Evolutionary conservation across 1,140 invertebrate genomes (phyloP).

Genomic region (Papilio xuthus): DNA sequence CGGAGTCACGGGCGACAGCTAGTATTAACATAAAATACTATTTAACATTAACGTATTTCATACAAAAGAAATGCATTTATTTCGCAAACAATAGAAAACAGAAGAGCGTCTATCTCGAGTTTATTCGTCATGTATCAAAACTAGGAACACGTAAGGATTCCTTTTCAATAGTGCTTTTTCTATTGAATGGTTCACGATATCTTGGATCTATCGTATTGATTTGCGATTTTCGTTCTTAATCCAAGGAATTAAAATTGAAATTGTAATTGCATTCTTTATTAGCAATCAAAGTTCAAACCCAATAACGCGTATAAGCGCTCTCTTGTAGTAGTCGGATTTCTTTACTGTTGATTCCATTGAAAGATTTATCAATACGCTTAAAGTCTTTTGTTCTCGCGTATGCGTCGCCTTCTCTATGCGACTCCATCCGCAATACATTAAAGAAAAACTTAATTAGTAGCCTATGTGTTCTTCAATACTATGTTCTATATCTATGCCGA

Average conservation of each 20-base stretch:
- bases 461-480: too few relatives aligned
- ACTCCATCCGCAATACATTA: too few relatives aligned
- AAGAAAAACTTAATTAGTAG: too few relatives aligned
- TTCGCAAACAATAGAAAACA: conserved; percentile 3
- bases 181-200: background rate
- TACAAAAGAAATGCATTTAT: background rate
- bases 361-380: conserved; percentile 16
- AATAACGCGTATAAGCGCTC: conserved; percentile 34
- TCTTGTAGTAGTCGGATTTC: conserved; percentile 31
- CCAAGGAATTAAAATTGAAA: conserved; percentile 30
- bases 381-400: background rate
- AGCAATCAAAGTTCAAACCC: conserved; percentile 33
- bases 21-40: background rate
- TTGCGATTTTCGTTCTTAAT: background rate
- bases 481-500: too few relatives aligned
- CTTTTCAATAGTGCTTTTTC: conserved; percentile 8
- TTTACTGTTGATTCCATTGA: conserved; percentile 12
- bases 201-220: background rate
- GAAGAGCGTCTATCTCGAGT: background rate
- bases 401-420: background rate
- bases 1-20: too few relatives aligned
- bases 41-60: background rate
- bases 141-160: conserved; percentile 3
- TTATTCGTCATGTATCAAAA: conserved; percentile 5
- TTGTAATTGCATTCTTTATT: conserved; percentile 27